Base-by-base conservation (phyloP, 2,113 vertebrate species). In the Spea bombifrons region DNA sequence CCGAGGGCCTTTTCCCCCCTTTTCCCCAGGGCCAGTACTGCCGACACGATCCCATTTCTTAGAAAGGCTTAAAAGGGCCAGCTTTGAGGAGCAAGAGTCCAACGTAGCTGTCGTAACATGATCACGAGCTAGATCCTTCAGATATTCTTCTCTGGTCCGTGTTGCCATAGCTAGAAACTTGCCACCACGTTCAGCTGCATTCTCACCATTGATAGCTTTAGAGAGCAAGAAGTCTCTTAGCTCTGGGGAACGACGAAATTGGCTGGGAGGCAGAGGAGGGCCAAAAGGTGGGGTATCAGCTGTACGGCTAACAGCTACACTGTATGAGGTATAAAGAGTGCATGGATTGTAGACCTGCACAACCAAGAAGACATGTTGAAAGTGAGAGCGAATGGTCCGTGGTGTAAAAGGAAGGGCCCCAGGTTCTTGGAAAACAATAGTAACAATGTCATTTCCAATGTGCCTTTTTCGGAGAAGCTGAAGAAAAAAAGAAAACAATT, bases 161-260 rank as follows among this genome's bases (percentile, higher is more conserved):
- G 94, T 95, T 65, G 95, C 95, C 95, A 97, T 97, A 64, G 95
- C 93, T 46, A 93, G 93, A 85, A 97, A 96, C 89, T 96, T 95
- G 81, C 95, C 94, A 0, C 95, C 92, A 52, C 95, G 95, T 80
- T 95, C 94, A 0, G 95, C 94, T 0, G 93, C 95, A 15, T 97
- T 95, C 86, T 97, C 96, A 0, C 94, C 95, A 0, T 96, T 96
- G 77, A 97, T 90, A 0, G 92, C 95, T 83, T 97, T 96, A 75
- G 95, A 95, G 43, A 96, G 90, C 68, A 97, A 87, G 81, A 96
- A 95, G 84, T 95, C 94, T 8, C 96, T 90, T 84, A 97, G 93
- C 52, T 92, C 93, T 0, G 88, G 81, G 0, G 92, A 92, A 76
- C 92, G 90, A 0, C 84, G 80, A 79, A 97, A 97, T n/a, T 86